These are phyloP conservation scores for Ctenopoma kingsleyae DNA, from an alignment of 2,797 vertebrate genomes.

Conservation along the genomic window DNA sequence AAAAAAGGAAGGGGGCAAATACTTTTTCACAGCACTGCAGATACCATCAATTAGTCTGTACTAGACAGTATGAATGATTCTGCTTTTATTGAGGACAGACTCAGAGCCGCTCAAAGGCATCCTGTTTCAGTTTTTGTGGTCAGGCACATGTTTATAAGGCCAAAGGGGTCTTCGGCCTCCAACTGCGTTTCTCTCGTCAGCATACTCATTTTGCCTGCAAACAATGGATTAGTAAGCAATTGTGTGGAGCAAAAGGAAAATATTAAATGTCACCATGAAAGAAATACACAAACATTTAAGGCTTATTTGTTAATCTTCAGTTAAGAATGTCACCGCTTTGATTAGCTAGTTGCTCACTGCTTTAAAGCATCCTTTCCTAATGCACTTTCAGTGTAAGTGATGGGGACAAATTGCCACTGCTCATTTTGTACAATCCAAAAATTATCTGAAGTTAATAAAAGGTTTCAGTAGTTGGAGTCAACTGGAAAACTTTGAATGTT, in stretches of 20 bases:
- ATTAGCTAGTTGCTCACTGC: no score
- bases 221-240: not conserved
- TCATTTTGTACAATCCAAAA: not conserved
- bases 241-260: not conserved
- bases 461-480: no score
- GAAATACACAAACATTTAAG: no score
- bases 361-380: not conserved
- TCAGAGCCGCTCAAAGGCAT: not conserved
- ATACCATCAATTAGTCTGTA: not conserved
- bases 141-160: conserved; percentile 2
- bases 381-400: not conserved
- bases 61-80: not conserved
- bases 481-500: no score
- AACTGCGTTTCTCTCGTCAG: conserved; percentile 9
- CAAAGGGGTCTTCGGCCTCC: conserved; percentile 32
- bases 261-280: not conserved
- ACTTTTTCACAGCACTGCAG: no score
- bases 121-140: conserved; percentile 26
- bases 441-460: no score
- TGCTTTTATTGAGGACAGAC: conserved; percentile 32
- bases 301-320: not conserved
- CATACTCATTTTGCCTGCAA: conserved; percentile 47
- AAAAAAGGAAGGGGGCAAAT: no score
- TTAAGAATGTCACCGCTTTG: not conserved
- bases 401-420: not conserved